A percentile compares a stretch with the other conserved stretches of the same genome.
phyloP scores from a whole-genome alignment of 2,888 invertebrate species.

The Drosophila anceps region DNA sequence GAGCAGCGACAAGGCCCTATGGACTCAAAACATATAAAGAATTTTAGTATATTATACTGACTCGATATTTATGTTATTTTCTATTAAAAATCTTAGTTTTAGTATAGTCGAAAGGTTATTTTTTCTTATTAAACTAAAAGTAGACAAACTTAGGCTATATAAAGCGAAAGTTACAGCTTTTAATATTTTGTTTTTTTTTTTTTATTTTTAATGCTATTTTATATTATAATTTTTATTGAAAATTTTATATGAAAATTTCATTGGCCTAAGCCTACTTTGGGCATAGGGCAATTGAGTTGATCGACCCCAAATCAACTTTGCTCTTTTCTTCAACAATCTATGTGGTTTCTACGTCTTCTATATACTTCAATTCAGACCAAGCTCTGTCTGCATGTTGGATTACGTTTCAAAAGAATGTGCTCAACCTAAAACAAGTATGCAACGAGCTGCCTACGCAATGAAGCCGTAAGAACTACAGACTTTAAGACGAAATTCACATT shows the following conservation, averaged over 20 bases:
- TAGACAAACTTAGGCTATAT: background rate
- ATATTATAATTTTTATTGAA: too few relatives aligned
- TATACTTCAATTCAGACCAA: background rate
- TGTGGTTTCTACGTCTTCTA: background rate
- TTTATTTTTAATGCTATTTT: too few relatives aligned
- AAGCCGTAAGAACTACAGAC: background rate
- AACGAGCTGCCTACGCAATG: background rate
- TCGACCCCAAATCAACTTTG: background rate
- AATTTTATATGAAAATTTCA: background rate
- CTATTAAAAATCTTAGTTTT: background rate
- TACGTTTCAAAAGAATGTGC: background rate
- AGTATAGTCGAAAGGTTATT: background rate
- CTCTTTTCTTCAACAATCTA: background rate
- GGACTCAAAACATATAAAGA: background rate
- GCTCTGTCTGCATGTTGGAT: background rate
- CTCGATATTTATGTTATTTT: background rate
- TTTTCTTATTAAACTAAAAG: background rate
- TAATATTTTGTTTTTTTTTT: too few relatives aligned
- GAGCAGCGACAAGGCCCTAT: background rate
- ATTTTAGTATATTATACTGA: background rate
- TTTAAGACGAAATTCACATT: background rate
- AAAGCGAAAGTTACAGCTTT: background rate
- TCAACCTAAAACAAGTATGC: background rate
- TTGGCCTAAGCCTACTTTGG: background rate
- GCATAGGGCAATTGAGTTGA: background rate